phyloP scores from a whole-genome alignment of 2,888 invertebrate species.

The Alloplasta piceator region DNA sequence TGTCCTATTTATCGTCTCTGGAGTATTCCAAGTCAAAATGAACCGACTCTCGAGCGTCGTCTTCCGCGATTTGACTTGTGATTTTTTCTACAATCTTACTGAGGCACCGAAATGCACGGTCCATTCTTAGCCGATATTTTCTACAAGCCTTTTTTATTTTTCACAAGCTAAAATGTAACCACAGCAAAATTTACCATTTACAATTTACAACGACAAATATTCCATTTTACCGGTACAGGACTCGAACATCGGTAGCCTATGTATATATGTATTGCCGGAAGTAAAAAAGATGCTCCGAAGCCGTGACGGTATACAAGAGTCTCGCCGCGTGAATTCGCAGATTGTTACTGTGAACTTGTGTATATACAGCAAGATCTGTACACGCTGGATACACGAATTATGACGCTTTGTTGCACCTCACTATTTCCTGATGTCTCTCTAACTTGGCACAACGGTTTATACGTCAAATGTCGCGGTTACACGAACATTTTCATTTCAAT shows the following conservation, averaged over 20 bases:
- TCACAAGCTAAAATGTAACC: neutral
- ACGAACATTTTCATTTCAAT: no score
- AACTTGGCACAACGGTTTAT: slow-evolving; percentile 52
- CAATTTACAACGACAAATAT: neutral
- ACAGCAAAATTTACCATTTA: neutral
- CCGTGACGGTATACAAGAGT: slow-evolving; percentile 61
- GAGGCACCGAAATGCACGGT: no score
- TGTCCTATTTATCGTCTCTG: slow-evolving; percentile 38
- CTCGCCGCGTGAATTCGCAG: slow-evolving; percentile 67
- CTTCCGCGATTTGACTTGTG: no score
- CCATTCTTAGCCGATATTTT: no score
- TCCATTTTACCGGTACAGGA: slow-evolving; percentile 6
- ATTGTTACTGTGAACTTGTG: slow-evolving; percentile 40
- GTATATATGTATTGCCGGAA: slow-evolving; percentile 58
- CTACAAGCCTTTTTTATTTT: no score
- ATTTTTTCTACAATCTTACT: no score
- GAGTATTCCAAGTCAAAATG: neutral
- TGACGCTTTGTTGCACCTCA: slow-evolving; percentile 61
- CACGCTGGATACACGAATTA: slow-evolving; percentile 51
- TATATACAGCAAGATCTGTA: slow-evolving; percentile 9
- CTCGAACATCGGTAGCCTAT: neutral
- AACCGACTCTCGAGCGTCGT: no score
- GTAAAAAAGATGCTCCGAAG: slow-evolving; percentile 62
- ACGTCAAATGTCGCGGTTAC: no score
- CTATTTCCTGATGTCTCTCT: slow-evolving; percentile 36